Conservation (phyloP, 2,113 vertebrate species). For the Passer montanus region DNA sequence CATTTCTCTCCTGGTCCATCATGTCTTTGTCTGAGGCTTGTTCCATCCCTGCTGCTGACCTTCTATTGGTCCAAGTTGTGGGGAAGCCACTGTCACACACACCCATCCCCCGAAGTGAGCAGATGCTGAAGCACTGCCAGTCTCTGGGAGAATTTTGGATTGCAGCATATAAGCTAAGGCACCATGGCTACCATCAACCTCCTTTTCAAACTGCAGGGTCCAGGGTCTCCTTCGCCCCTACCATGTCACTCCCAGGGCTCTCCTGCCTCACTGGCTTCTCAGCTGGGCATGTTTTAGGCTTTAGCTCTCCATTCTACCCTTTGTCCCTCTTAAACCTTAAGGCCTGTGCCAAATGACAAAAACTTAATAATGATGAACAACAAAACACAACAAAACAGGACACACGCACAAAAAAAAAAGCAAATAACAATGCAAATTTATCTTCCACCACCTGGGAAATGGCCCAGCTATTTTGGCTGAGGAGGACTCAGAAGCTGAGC, state of each 20-base stretch:
- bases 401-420: not conserved
- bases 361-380: not conserved
- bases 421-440: not conserved
- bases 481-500: not conserved
- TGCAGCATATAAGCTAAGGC: not conserved
- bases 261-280: not conserved
- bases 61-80: not conserved
- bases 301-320: not conserved
- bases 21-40: not conserved
- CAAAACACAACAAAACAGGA: not conserved
- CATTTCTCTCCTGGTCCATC: fast-evolving
- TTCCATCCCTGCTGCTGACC: not conserved
- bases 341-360: not conserved
- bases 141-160: not conserved
- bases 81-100: not conserved
- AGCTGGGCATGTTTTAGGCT: not conserved
- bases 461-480: not conserved
- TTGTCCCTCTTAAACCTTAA: not conserved
- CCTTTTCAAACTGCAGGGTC: not conserved
- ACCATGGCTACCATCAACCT: not conserved
- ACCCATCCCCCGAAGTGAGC: not conserved
- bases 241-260: not conserved
- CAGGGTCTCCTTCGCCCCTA: not conserved
- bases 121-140: not conserved
- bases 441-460: not conserved